Conservation (phyloP, 1,140 invertebrate genomes). For the Hyles euphorbiae region DNA sequence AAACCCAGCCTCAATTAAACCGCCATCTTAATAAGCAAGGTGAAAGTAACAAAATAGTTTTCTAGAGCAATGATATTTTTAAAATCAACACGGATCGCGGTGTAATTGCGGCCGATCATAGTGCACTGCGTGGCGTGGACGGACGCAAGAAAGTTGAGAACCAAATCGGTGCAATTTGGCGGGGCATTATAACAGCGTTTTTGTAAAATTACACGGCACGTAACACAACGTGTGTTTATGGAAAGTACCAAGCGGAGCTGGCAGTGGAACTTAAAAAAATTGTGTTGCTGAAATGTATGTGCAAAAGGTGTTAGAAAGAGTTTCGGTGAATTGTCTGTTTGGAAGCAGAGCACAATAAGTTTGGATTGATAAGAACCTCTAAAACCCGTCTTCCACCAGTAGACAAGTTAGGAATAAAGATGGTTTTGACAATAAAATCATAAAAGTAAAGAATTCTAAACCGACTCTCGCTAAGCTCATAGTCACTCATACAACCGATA, state of each 20-base stretch:
- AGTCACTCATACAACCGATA: too few relatives aligned
- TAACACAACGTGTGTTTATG: conserved; percentile 33
- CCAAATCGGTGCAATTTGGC: conserved; percentile 57
- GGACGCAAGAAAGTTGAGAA: conserved; percentile 28
- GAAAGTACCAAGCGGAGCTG: conserved; percentile 16
- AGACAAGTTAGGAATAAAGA: too few relatives aligned
- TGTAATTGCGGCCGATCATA: conserved; percentile 55
- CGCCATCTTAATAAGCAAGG: neutral
- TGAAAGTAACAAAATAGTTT: conserved; percentile 25
- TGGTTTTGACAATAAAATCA: too few relatives aligned
- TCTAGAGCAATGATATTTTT: conserved; percentile 43
- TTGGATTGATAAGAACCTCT: too few relatives aligned
- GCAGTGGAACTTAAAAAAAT: neutral
- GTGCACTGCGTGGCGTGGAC: conserved; percentile 15
- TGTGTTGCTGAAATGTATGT: too few relatives aligned
- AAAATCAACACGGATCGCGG: conserved; percentile 50
- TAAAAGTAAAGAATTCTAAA: too few relatives aligned
- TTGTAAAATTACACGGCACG: conserved; percentile 40
- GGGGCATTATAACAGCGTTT: conserved; percentile 40
- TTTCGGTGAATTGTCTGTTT: too few relatives aligned
- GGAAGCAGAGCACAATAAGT: too few relatives aligned
- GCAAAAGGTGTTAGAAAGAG: too few relatives aligned
- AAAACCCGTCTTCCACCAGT: too few relatives aligned
- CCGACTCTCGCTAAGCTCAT: too few relatives aligned
- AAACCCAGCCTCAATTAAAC: too few relatives aligned